These are phyloP conservation scores for Kryptopterus vitreolus DNA, from an alignment of 2,797 vertebrate genomes.

Conservation along the genomic window DNA sequence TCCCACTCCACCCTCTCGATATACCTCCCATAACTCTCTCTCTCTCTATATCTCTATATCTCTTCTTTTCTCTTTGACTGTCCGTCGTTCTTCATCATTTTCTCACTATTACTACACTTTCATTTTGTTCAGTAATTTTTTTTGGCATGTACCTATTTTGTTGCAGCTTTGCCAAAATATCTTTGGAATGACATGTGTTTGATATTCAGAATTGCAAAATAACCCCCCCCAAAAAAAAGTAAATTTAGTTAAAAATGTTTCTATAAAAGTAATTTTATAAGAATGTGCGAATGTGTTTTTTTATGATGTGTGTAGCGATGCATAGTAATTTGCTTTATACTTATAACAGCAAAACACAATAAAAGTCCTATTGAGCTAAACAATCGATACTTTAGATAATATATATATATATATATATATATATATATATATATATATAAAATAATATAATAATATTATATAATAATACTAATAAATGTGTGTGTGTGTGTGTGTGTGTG, in stretches of 20 bases:
- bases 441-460: no score
- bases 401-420: no score
- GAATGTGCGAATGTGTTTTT: no score
- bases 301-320: neutral
- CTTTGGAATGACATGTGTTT: neutral
- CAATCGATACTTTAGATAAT: no score
- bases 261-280: no score
- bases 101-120: neutral
- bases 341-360: neutral
- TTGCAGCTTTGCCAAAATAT: neutral
- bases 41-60: conserved; percentile 11
- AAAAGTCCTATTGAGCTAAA: neutral
- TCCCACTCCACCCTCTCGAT: conserved; percentile 12
- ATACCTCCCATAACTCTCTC: neutral
- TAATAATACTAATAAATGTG: no score
- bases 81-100: neutral
- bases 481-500: no score
- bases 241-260: neutral
- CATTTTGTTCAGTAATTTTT: neutral
- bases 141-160: neutral
- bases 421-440: no score
- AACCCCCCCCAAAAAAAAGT: neutral
- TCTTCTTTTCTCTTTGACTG: conserved; percentile 1
- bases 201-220: neutral
- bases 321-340: neutral